Conservation (phyloP, 1,140 invertebrate genomes). For the Plectrocnemia conspersa region DNA sequence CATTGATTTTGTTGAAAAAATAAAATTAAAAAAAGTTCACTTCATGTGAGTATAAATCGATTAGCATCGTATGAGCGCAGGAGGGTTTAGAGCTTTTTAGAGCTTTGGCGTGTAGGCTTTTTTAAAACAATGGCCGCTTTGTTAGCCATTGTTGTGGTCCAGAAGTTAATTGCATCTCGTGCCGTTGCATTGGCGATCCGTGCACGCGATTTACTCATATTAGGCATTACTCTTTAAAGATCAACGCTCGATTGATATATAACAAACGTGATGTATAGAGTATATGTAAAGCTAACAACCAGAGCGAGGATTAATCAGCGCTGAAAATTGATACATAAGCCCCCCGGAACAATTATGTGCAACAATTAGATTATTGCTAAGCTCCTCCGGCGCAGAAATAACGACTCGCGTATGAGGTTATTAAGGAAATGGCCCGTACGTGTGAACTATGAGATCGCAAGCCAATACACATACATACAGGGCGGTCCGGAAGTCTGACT, state of each 20-base stretch:
- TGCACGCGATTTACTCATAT: slow-evolving; percentile 3
- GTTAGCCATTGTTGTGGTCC: slow-evolving; percentile 30
- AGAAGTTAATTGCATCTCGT: slow-evolving; percentile 32
- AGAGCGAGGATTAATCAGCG: not conserved
- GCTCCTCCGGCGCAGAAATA: slow-evolving; percentile 26
- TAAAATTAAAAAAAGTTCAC: no score
- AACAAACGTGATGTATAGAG: no score
- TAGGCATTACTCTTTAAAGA: no score
- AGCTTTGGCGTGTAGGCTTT: not conserved
- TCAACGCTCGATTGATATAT: no score
- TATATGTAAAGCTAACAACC: no score
- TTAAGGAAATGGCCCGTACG: slow-evolving; percentile 31
- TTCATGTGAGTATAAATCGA: no score
- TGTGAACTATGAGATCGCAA: slow-evolving; percentile 15
- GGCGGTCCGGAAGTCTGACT: not conserved
- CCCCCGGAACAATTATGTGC: slow-evolving; percentile 28
- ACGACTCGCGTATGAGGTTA: slow-evolving; percentile 20
- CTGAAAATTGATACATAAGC: slow-evolving; percentile 16
- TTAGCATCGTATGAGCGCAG: no score
- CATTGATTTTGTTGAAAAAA: no score
- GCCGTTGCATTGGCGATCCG: slow-evolving; percentile 7
- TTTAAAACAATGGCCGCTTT: slow-evolving; percentile 31
- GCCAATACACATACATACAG: not conserved
- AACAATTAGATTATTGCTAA: slow-evolving; percentile 33
- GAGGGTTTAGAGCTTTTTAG: no score